Conservation (phyloP, 1,140 invertebrate species). For the Sminthurides bifidus region DNA sequence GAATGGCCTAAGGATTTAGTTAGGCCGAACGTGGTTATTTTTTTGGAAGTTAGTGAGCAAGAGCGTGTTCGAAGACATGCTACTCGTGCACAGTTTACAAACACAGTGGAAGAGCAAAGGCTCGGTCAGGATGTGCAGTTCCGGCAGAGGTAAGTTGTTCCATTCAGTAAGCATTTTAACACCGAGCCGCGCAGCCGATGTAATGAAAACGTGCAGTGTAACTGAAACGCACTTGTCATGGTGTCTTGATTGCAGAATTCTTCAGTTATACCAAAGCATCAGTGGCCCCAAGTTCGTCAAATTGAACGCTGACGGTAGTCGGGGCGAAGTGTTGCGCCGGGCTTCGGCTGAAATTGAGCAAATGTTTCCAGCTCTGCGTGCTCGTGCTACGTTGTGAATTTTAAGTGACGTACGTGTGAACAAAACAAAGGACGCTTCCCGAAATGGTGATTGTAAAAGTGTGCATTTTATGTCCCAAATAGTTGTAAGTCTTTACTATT, state of each 20-base stretch:
- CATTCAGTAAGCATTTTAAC: neutral
- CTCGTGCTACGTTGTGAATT: too few relatives aligned
- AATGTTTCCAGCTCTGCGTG: neutral
- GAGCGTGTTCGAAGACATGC: conserved; percentile 23
- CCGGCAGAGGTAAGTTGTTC: conserved; percentile 13
- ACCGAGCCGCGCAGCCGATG: too few relatives aligned
- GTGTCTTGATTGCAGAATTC: too few relatives aligned
- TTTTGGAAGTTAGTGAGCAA: conserved; percentile 22
- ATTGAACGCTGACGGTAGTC: conserved; percentile 8
- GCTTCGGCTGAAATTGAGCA: neutral
- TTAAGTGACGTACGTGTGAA: too few relatives aligned
- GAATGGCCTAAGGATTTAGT: conserved; percentile 27
- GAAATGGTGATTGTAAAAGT: too few relatives aligned
- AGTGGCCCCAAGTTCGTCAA: conserved; percentile 7
- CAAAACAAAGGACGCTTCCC: too few relatives aligned
- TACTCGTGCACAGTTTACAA: conserved; percentile 17
- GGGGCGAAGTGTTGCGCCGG: neutral
- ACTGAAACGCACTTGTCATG: too few relatives aligned
- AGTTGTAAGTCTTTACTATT: too few relatives aligned
- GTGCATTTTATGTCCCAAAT: too few relatives aligned
- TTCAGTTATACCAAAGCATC: conserved; percentile 9
- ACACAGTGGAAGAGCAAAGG: conserved; percentile 27
- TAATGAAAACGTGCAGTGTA: too few relatives aligned
- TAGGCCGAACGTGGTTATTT: conserved; percentile 25
- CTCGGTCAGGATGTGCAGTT: conserved; percentile 16